phyloP scores from a whole-genome alignment of 2,797 vertebrate species.

The Petrocephalus schoutedeni region DNA sequence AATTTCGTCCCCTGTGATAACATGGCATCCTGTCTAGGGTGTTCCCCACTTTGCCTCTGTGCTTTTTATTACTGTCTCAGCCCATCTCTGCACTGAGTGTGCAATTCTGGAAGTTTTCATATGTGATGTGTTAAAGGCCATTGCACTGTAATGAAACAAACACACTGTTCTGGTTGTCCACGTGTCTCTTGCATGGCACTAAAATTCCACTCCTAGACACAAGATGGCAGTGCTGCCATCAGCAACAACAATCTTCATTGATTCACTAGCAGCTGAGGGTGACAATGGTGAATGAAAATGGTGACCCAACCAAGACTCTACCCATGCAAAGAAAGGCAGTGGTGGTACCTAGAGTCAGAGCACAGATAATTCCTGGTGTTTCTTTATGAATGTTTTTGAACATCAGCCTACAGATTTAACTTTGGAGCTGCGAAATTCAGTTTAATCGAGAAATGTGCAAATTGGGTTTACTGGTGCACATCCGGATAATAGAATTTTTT shows the following conservation, averaged over 20 bases:
- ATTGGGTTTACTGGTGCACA: not conserved
- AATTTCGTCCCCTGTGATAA: not conserved
- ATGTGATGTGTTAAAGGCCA: not conserved
- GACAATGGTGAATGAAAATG: not conserved
- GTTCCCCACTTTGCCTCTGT: not conserved
- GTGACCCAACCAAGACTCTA: not conserved
- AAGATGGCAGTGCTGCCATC: not conserved
- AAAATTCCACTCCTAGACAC: constrained; percentile 6
- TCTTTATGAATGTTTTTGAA: not conserved
- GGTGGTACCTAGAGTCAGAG: not conserved
- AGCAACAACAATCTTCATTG: not conserved
- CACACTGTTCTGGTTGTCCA: not conserved
- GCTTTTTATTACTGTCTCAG: not conserved
- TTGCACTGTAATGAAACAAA: not conserved
- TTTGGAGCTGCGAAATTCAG: not conserved
- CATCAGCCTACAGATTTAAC: not conserved
- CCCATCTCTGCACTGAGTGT: not conserved
- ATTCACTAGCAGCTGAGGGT: not conserved
- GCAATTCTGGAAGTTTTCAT: not conserved
- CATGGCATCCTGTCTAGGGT: not conserved
- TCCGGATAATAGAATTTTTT: not conserved
- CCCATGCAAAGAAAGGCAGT: not conserved
- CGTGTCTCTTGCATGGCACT: not conserved
- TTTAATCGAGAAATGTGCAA: not conserved
- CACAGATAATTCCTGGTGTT: not conserved